A percentile compares a stretch with the other conserved stretches of the same genome.
Evolutionary conservation across 2,113 vertebrate species (phyloP).

Genomic region (Buteo buteo): DNA sequence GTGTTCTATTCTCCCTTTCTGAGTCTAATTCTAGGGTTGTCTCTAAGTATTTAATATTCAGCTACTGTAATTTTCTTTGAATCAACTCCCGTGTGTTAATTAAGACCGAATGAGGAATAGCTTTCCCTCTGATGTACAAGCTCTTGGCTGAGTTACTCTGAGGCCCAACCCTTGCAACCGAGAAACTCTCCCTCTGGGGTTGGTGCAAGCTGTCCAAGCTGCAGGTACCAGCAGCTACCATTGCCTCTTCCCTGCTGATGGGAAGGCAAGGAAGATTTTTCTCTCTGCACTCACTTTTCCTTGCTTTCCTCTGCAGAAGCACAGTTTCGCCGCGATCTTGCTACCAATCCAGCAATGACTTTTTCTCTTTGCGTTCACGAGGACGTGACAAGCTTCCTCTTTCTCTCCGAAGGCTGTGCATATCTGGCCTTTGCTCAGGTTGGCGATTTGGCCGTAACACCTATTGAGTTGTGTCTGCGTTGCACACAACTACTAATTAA

Average conservation of each 20-base stretch:
- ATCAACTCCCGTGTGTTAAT: background rate
- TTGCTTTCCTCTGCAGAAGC: background rate
- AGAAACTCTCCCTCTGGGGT: background rate
- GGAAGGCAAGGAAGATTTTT: background rate
- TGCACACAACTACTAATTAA: background rate
- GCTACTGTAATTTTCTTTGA: background rate
- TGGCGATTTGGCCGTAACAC: background rate
- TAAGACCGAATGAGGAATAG: background rate
- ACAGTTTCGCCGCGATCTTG: background rate
- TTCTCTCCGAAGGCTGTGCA: background rate
- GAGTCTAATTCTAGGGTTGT: background rate
- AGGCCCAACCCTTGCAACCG: background rate
- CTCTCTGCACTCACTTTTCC: background rate
- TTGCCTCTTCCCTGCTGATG: background rate
- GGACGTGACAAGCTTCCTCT: background rate
- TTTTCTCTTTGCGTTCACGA: background rate
- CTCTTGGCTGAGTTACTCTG: background rate
- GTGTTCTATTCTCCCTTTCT: background rate
- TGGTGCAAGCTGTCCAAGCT: background rate
- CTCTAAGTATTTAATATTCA: background rate
- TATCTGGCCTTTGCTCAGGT: background rate
- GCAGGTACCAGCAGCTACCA: background rate
- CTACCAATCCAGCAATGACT: background rate
- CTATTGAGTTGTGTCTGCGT: background rate
- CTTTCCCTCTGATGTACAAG: background rate